Base-by-base conservation (phyloP, 2,888 invertebrate species). In the Clusia tigrina region DNA sequence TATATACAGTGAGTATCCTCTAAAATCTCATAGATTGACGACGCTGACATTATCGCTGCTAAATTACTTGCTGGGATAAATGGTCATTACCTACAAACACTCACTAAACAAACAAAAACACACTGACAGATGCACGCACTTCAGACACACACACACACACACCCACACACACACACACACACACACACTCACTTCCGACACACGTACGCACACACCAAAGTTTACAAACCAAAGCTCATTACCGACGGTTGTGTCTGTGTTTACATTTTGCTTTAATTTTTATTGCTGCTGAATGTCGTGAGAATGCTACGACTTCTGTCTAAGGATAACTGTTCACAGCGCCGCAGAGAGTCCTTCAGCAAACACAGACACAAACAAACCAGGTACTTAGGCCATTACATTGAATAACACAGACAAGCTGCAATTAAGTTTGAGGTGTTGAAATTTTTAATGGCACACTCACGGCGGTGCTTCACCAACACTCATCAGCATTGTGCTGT, bases 361-460 rank as follows among this genome's bases (percentile, higher is more conserved):
- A n/a, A n/a, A n/a, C n/a, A n/a, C n/a, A n/a, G n/a, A n/a, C n/a
- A n/a, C n/a, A n/a, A n/a, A n/a, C n/a, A n/a, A n/a, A n/a, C n/a
- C n/a, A n/a, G n/a, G n/a, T n/a, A n/a, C n/a, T n/a, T n/a, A n/a
- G n/a, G n/a, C n/a, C n/a, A n/a, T n/a, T n/a, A n/a, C n/a, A n/a
- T n/a, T n/a, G n/a, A n/a, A n/a, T n/a, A n/a, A n/a, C n/a, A n/a
- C n/a, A n/a, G n/a, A n/a, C n/a, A n/a, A n/a, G n/a, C 69, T 60
- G 74, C 74, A 74, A 76, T 74, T 74, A 74, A 71, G n/a, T n/a
- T n/a, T n/a, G n/a, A n/a, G n/a, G n/a, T n/a, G n/a, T n/a, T n/a
- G n/a, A n/a, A n/a, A 66, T 67, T 77, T 75, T 74, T 74, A 69
- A 74, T 74, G 64, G 71, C 70, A 72, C 65, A 75, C 68, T 74